phyloP scores from a whole-genome alignment of 2,113 vertebrate species.

The Aphelocoma coerulescens region DNA sequence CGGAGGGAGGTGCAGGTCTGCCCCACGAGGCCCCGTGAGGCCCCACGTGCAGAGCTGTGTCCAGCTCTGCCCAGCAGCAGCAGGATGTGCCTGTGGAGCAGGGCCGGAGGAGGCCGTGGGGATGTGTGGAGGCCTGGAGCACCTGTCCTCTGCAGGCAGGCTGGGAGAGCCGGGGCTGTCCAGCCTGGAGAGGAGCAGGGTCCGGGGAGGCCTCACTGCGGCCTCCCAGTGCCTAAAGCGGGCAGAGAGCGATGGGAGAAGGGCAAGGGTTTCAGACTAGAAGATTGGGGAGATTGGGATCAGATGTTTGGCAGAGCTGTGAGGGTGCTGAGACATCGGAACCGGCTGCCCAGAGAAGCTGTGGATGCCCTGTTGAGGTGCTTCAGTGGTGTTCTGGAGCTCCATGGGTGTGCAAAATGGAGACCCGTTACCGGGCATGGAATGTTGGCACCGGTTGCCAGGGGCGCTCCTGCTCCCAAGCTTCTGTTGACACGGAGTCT shows the following conservation, averaged over 20 bases:
- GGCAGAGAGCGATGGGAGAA: neutral
- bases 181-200: neutral
- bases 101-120: neutral
- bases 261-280: no score
- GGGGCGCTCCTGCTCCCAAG: no score
- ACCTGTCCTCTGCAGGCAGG: neutral
- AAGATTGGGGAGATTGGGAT: no score
- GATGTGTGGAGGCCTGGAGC: neutral
- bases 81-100: neutral
- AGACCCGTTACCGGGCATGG: no score
- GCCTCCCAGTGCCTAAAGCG: neutral
- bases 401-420: no score
- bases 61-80: neutral
- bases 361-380: no score
- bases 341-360: no score
- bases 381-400: no score
- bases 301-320: no score
- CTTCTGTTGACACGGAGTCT: no score
- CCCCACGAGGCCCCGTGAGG: neutral
- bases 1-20: neutral
- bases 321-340: no score
- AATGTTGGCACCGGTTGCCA: no score
- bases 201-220: neutral
- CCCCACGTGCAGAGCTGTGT: neutral
- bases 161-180: neutral